A percentile compares a stretch with the other conserved stretches of the same genome.
phyloP scores from a whole-genome alignment of 2,888 invertebrate genomes.

The Ennomos quercinarius region DNA sequence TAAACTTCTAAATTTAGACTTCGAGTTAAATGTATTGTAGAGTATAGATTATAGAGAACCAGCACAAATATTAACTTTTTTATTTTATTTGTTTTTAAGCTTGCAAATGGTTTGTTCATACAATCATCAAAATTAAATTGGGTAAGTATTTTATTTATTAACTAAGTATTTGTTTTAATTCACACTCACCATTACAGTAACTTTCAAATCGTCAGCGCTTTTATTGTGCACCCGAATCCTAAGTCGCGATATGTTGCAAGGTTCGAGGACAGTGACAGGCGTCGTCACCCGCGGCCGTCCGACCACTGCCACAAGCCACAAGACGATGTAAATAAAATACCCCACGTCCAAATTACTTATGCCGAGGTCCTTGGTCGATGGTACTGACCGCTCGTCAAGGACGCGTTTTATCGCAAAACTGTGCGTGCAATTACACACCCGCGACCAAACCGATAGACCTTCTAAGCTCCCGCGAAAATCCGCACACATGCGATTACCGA shows the following conservation, averaged over 20 bases:
- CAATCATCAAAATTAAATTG: background rate
- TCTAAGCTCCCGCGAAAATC: conserved; percentile 46
- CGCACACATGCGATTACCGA: conserved; percentile 45
- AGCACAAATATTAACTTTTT: no score
- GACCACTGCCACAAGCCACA: conserved; percentile 62
- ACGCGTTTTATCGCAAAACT: conserved; percentile 64
- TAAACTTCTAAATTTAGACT: conserved; percentile 14
- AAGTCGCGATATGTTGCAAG: conserved; percentile 70
- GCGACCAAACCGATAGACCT: conserved; percentile 53
- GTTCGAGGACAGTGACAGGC: conserved; percentile 50
- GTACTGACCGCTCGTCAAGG: conserved; percentile 77
- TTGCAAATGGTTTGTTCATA: background rate
- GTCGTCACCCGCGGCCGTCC: conserved; percentile 54
- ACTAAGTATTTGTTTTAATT: background rate
- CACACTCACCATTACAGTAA: conserved; percentile 73
- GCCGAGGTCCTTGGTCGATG: conserved; percentile 71
- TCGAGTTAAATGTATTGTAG: background rate
- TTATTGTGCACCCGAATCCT: conserved; percentile 70
- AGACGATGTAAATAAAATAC: conserved; percentile 57
- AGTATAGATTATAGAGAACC: no score
- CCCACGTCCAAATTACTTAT: conserved; percentile 66
- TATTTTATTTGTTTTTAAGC: background rate
- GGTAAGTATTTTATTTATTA: no score
- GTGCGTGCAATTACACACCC: conserved; percentile 72
- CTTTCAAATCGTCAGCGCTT: conserved; percentile 71